A percentile compares a stretch with the other conserved stretches of the same genome.
phyloP scores from a whole-genome alignment of 1,140 invertebrate species.

The Cecropterus lyciades region DNA sequence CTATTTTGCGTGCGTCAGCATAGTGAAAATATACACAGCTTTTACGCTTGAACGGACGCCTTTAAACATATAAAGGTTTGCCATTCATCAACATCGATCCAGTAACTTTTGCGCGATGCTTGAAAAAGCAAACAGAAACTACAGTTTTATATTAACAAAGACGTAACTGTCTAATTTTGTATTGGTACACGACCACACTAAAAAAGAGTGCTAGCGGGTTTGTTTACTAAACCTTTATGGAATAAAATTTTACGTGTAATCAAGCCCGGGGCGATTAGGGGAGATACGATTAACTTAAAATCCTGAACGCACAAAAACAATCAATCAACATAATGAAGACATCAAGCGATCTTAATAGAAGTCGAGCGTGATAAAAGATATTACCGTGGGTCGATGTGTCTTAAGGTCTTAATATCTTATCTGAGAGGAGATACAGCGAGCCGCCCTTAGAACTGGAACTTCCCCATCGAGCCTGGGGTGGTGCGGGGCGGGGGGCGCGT shows the following conservation, averaged over 20 bases:
- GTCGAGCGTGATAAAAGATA: constrained; percentile 64
- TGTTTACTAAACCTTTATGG: not conserved
- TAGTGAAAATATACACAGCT: too few species aligned
- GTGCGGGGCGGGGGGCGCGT: constrained; percentile 42
- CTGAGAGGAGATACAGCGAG: constrained; percentile 49
- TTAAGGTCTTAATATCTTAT: constrained; percentile 71
- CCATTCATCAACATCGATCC: too few species aligned
- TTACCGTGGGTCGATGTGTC: constrained; percentile 60
- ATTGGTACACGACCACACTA: too few species aligned
- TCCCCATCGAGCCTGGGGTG: constrained; percentile 40
- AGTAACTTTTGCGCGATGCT: too few species aligned
- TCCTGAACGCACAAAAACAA: constrained; percentile 41
- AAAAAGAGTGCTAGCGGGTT: not conserved
- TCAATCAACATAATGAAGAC: constrained; percentile 65
- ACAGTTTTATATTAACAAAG: too few species aligned
- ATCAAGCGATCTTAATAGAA: constrained; percentile 57
- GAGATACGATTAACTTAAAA: constrained; percentile 7
- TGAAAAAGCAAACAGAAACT: too few species aligned
- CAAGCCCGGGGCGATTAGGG: constrained; percentile 15
- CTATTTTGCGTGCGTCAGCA: too few species aligned
- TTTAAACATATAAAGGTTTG: too few species aligned
- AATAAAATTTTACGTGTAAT: constrained; percentile 22
- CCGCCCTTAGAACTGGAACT: constrained; percentile 68
- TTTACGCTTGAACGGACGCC: too few species aligned
- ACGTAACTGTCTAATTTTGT: too few species aligned